phyloP scores from a whole-genome alignment of 2,797 vertebrate species.

The Nannoperca obscura region DNA sequence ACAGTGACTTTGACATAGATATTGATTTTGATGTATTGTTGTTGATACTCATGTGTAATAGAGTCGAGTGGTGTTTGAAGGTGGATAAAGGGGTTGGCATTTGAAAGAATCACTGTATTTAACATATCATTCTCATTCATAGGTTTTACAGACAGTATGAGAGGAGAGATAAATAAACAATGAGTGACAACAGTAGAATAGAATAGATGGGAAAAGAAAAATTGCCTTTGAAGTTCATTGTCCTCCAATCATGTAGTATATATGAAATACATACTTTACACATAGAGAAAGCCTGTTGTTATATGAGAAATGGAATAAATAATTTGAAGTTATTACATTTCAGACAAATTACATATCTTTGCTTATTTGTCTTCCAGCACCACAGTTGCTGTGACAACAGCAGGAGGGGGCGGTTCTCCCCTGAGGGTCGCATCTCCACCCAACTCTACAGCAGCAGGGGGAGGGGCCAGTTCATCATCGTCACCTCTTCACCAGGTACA shows the following conservation, averaged over 20 bases:
- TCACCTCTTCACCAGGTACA: constrained; percentile 94
- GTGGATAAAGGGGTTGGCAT: background rate
- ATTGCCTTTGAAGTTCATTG: constrained; percentile 17
- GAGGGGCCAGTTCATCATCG: constrained; percentile 79
- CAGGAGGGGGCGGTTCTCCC: constrained; percentile 86
- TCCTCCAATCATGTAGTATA: background rate
- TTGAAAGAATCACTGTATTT: constrained; percentile 16
- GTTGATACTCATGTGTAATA: background rate
- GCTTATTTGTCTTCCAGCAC: constrained; percentile 63
- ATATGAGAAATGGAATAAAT: constrained; percentile 14
- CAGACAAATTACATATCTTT: constrained; percentile 14
- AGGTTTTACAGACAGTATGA: background rate
- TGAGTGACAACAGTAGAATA: background rate
- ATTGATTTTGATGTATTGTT: constrained; percentile 27
- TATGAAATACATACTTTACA: background rate
- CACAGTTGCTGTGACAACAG: constrained; percentile 80
- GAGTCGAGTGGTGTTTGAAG: constrained; percentile 4
- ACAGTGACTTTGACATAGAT: background rate
- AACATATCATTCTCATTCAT: constrained; percentile 4
- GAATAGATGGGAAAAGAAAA: background rate
- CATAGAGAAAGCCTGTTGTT: background rate
- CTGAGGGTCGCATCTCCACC: constrained; percentile 93
- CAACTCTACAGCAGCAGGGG: constrained; percentile 87
- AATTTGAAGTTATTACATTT: constrained; percentile 12
- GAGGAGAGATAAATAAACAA: constrained; percentile 1